Base-by-base conservation (phyloP, 2,888 invertebrate genomes). In the Pinctada fucata region DNA sequence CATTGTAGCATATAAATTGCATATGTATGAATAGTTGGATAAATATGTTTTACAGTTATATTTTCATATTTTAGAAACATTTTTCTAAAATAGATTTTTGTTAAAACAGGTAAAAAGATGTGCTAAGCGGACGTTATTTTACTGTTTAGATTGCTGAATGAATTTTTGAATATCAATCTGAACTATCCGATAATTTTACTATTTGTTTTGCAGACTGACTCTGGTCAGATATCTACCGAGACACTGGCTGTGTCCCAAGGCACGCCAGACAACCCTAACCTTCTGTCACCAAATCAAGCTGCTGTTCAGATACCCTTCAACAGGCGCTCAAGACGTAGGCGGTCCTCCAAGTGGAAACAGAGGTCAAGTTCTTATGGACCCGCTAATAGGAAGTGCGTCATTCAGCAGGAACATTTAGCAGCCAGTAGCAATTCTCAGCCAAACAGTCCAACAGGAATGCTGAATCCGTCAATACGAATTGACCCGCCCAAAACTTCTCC, bases 401-500 rank as follows among this genome's bases (percentile, higher is more conserved):
- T 76, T 63, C 58, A 73, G 45, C 76, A 80, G 72, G 67, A 75
- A 13, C 69, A 75, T 58, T 31, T 8, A 10, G 58, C 63, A 71
- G 64, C 64, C 2, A 69, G 64, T 13, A 72, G 80, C 75, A 74
- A 65, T 16, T 83, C 83, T 4, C 78, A 79, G 16, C 86, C 86
- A 1, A 82, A 84, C 69, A 86, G 86, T 76, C 86, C 86, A 6
- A 78, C 80, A 47, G 76, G 78, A 63, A 70, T 82, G 47, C 79
- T 82, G 48, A 86, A 84, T 74, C 86, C 86, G 1, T 82, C 83
- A 77, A 85, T 87, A 45, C 82, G 80, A 65, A 84, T 85, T 48
- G 83, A 84, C n/a, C 85, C 86, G 66, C 88, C 87, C 74, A 85
- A 84, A 77, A 84, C 84, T 50, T 85, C 83, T 65, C 85, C 86